These are phyloP conservation scores for Drosophila pallidifrons DNA, from an alignment of 1,140 invertebrate genomes.

Conservation along the genomic window DNA sequence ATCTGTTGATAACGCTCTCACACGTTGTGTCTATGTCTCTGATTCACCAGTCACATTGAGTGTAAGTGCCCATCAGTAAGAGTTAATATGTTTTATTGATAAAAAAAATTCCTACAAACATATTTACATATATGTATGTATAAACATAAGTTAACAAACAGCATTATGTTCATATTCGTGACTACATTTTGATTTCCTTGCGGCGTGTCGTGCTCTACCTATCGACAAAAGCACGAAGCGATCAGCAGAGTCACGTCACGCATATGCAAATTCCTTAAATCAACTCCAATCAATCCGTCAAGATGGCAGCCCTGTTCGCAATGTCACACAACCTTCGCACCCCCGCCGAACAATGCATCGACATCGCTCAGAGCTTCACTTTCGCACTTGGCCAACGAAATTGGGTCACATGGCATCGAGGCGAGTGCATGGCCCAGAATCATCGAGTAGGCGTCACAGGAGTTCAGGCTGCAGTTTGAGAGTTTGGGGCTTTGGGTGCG, in stretches of 20 bases:
- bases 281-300: neutral
- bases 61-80: slow-evolving; percentile 5
- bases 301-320: neutral
- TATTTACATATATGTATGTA: neutral
- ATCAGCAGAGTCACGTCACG: neutral
- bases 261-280: neutral
- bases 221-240: neutral
- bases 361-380: slow-evolving; percentile 48
- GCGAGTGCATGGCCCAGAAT: slow-evolving; percentile 44
- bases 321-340: neutral
- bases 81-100: slow-evolving; percentile 3
- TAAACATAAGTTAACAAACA: neutral
- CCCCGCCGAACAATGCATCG: slow-evolving; percentile 12
- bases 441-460: slow-evolving; percentile 22
- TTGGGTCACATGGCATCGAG: slow-evolving; percentile 64
- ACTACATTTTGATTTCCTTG: neutral
- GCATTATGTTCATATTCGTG: neutral
- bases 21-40: neutral
- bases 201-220: neutral
- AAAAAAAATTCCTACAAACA: neutral
- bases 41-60: neutral
- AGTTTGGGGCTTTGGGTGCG: no score
- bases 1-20: slow-evolving; percentile 5
- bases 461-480: neutral
- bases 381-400: slow-evolving; percentile 60